Evolutionary conservation across 2,797 vertebrate species (phyloP).

Genomic region (Chloroceryle inda): DNA sequence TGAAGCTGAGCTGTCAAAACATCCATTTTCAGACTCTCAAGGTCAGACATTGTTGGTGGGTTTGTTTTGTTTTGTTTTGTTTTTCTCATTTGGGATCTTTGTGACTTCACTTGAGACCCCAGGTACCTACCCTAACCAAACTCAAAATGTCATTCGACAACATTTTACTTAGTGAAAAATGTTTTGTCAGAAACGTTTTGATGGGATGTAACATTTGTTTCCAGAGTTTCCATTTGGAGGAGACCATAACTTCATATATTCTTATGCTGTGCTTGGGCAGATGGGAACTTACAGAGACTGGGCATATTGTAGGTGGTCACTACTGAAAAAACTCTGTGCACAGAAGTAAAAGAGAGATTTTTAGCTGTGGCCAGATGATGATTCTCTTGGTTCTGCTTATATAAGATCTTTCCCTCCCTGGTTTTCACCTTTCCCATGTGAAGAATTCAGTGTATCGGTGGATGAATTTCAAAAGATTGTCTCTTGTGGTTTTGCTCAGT

Average conservation of each 20-base stretch:
- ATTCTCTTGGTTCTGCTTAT: neutral
- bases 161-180: neutral
- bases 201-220: neutral
- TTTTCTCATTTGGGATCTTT: neutral
- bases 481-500: neutral
- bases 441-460: neutral
- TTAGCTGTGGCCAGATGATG: neutral
- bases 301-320: neutral
- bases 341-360: neutral
- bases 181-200: neutral
- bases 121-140: neutral
- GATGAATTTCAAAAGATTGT: neutral
- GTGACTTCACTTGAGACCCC: neutral
- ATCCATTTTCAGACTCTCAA: neutral
- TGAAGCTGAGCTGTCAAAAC: conserved; percentile 9
- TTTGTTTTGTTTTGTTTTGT: too few species aligned
- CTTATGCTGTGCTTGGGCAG: neutral
- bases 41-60: neutral
- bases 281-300: neutral
- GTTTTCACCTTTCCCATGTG: neutral
- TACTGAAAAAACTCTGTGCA: neutral
- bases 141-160: neutral
- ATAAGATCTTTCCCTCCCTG: fast-evolving
- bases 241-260: neutral
- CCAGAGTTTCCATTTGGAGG: neutral